Percentiles rank a stretch among this genome's conserved stretches.
Evolutionary conservation across 2,888 invertebrate genomes (phyloP).

Genomic region (Phasia obesa): DNA sequence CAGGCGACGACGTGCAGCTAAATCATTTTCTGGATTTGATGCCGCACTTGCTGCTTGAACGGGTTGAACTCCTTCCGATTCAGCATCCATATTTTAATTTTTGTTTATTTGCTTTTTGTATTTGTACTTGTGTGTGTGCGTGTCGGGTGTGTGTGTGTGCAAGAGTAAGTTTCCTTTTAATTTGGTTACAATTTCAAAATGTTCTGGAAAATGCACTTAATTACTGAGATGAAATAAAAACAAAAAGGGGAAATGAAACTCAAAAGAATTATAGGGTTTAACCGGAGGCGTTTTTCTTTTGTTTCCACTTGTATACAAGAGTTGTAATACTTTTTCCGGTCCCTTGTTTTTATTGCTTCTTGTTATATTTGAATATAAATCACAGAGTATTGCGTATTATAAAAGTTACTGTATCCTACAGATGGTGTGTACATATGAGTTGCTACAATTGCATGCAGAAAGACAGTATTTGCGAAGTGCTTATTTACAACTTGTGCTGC

Average conservation of each 20-base stretch:
- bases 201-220: conserved; percentile 15
- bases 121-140: background rate
- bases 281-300: conserved; percentile 58
- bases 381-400: conserved; percentile 54
- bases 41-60: conserved; percentile 74
- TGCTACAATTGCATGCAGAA: conserved; percentile 46
- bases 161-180: conserved; percentile 14
- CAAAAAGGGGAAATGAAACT: conserved; percentile 13
- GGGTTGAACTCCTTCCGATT: conserved; percentile 82
- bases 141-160: background rate
- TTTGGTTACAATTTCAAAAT: conserved; percentile 33
- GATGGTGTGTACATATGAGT: conserved; percentile 27
- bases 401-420: conserved; percentile 21
- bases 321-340: conserved; percentile 51
- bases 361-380: conserved; percentile 55
- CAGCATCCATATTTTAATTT: conserved; percentile 79
- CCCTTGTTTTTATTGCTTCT: conserved; percentile 56
- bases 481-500: conserved; percentile 37
- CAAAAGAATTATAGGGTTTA: conserved; percentile 39
- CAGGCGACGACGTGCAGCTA: conserved; percentile 83
- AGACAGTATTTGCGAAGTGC: conserved; percentile 39
- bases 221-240: conserved; percentile 6
- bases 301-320: conserved; percentile 23
- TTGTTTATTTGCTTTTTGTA: conserved; percentile 19
- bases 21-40: conserved; percentile 79